Evolutionary conservation across 2,888 invertebrate species (phyloP).

Genomic region (Spodoptera littoralis): DNA sequence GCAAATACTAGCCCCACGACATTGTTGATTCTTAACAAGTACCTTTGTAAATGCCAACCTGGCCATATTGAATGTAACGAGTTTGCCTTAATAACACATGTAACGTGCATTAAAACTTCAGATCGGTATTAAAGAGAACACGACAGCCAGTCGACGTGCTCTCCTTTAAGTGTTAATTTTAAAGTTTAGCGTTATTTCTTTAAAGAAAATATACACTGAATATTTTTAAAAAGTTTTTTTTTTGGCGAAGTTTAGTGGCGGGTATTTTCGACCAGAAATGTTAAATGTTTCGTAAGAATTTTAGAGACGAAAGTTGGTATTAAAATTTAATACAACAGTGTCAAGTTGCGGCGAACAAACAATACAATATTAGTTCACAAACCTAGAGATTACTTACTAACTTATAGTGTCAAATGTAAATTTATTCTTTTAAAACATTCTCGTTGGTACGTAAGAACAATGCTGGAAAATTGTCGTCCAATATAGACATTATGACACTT

Average conservation of each 20-base stretch:
- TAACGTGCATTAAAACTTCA: slow-evolving; percentile 39
- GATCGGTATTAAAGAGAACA: slow-evolving; percentile 19
- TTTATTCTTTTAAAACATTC: slow-evolving; percentile 32
- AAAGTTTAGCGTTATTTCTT: slow-evolving; percentile 5
- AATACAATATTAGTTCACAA: slow-evolving; percentile 23
- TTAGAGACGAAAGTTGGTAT: too few relatives aligned
- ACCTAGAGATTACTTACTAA: slow-evolving; percentile 40
- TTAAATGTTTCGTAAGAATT: too few relatives aligned
- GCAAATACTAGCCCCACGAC: slow-evolving; percentile 72
- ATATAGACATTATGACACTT: slow-evolving; percentile 55
- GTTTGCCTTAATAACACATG: slow-evolving; percentile 48
- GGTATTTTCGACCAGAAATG: too few relatives aligned
- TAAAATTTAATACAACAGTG: not conserved
- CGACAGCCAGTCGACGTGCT: slow-evolving; percentile 17
- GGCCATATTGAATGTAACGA: slow-evolving; percentile 44
- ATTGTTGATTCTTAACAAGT: slow-evolving; percentile 65
- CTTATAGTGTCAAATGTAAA: slow-evolving; percentile 35
- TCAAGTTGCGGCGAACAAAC: slow-evolving; percentile 14
- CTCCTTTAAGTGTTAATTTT: slow-evolving; percentile 6
- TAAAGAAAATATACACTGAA: not conserved
- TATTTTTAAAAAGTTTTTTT: too few relatives aligned
- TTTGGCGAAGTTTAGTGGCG: too few relatives aligned
- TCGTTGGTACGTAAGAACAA: slow-evolving; percentile 30
- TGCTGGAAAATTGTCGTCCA: slow-evolving; percentile 39
- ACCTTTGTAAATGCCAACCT: slow-evolving; percentile 65